Conservation (phyloP, 2,888 invertebrate genomes). For the Dryocosmus kuriphilus region DNA sequence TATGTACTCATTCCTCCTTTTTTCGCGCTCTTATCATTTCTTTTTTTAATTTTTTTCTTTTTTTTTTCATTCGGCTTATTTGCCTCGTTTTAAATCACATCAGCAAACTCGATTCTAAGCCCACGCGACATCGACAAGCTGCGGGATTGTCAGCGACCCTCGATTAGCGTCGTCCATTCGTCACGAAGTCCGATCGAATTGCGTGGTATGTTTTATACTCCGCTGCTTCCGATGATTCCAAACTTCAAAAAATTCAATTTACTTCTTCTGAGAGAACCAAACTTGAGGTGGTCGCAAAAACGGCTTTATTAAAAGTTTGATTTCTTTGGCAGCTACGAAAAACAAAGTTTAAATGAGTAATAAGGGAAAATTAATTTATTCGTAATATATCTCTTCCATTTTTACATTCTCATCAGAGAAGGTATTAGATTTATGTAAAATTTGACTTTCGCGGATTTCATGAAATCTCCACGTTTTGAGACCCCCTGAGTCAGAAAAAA, state of each 20-base stretch:
- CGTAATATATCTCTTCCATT: no score
- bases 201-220: neutral
- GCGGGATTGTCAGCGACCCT: neutral
- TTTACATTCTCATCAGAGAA: no score
- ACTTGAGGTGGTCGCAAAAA: neutral
- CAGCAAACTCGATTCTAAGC: neutral
- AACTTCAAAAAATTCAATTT: neutral
- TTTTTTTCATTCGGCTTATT: neutral
- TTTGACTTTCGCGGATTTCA: no score
- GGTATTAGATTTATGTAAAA: no score
- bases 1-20: constrained; percentile 6
- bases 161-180: constrained; percentile 12
- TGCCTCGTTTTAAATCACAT: constrained; percentile 12
- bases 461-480: no score
- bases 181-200: constrained; percentile 6
- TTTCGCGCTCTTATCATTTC: neutral
- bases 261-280: neutral
- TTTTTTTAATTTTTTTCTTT: neutral
- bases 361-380: no score
- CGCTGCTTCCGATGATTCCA: neutral
- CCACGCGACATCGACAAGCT: neutral
- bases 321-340: no score
- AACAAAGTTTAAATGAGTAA: no score
- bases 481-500: no score
- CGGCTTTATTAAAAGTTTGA: no score